Evolutionary conservation across 2,797 vertebrate genomes (phyloP).

Genomic region (Loris lydekkerianus): DNA sequence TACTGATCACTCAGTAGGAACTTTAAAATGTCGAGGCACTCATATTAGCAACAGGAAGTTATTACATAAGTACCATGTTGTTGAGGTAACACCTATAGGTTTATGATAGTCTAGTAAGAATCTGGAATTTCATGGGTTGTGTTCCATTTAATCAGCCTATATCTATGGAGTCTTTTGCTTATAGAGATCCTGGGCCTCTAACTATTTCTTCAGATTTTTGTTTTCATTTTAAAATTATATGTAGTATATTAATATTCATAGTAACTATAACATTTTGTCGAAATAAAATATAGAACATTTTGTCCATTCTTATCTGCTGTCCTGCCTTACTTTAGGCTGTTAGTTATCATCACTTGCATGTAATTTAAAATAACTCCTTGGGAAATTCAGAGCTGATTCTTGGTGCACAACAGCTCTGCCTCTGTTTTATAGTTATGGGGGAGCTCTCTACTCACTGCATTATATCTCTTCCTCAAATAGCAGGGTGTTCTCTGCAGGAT

Average conservation of each 20-base stretch:
- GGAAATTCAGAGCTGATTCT: not conserved
- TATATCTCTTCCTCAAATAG: not conserved
- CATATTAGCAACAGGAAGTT: not conserved
- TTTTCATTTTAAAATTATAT: conserved; percentile 21
- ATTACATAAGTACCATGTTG: not conserved
- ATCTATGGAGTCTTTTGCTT: conserved; percentile 11
- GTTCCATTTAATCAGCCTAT: not conserved
- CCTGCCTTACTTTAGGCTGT: not conserved
- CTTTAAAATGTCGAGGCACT: not conserved
- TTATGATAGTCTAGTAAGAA: conserved; percentile 9
- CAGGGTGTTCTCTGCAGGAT: not conserved
- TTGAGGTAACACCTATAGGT: not conserved
- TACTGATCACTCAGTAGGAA: not conserved
- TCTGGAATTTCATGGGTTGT: not conserved
- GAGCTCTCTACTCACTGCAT: not conserved
- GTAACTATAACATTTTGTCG: not conserved
- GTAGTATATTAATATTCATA: not conserved
- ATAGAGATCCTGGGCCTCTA: not conserved
- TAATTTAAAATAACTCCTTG: not conserved
- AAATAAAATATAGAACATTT: not conserved
- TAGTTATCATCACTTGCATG: not conserved
- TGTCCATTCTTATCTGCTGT: not conserved
- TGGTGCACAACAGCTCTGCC: not conserved
- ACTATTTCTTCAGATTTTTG: not conserved
- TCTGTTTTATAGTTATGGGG: not conserved